Evolutionary conservation across 2,797 vertebrate species (phyloP), one percentile per base, ranked within the genome.

Genomic region (Lophius americanus): DNA sequence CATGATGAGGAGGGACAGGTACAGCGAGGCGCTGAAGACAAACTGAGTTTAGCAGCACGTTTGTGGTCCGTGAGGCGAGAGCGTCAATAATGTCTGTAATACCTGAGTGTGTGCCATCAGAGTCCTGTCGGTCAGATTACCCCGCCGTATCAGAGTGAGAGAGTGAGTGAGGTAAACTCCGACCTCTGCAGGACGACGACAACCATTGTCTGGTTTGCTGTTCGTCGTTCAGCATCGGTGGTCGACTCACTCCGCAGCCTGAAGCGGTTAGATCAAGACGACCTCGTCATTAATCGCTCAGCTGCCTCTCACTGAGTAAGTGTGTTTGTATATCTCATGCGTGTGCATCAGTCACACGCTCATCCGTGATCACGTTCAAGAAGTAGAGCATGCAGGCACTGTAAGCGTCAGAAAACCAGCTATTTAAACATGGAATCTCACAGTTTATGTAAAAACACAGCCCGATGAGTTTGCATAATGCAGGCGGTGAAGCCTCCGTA

Each of bases 1-100:
- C 85, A 81, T 75, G 83, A 90, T 85, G 52, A 67, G 73, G 85
- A 51, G 72, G 76, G 89, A 86, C 85, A 84, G 76, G 76, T 53
- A 79, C 82, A 83, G 75, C 66, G 75, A 84, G 84, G 75, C 75
- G 56, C 83, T 85, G 82, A 64, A 78, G 64, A 73, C 78, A 81
- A 87, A 85, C 79, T 61, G 81, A 79, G 57, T 75, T 73, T 65
- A 23, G 23, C 64, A 69, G 50, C 75, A 68, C 67, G 67, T 55
- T 8, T 9, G 4, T 6, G 6, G 11, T 11, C 33, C 13, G 61
- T 65, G 66, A 72, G 78, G 68, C 63, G 55, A 44, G 49, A 13
- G 51, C 85, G 81, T 76, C 76, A 76, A 76, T 83, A 71, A 46
- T 60, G 73, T 78, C 64, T 76, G 73, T 66, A 69, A 78, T 73